Evolutionary conservation across 2,888 invertebrate genomes (phyloP), one percentile per base, ranked within the genome.

Genomic region (Lasioglossum malachurum): DNA sequence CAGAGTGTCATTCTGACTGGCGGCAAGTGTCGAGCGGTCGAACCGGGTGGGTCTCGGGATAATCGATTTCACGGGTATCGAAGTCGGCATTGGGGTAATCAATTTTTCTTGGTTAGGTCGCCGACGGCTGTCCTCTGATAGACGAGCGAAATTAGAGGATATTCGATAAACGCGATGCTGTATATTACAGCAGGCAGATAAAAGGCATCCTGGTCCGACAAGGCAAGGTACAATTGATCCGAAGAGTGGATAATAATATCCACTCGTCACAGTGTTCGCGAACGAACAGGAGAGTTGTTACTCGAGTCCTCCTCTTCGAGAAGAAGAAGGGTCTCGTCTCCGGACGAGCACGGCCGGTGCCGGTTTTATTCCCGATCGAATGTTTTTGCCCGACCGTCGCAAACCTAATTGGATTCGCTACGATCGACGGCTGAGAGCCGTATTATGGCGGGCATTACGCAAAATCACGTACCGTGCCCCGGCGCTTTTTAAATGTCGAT

Each of bases 351-450:
- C 80, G 76, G 82, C 88, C 85, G 80, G 87, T 91, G 92, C 91
- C 90, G 92, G 91, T 93, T 90, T 78, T 93, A 93, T 93, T 92
- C 91, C 90, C 88, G 92, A 93, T 93, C 93, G 91, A 93, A 92
- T 90, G 91, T 93, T 93, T 93, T 93, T 93, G 91, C 91, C 75
- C 78, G 76, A 85, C 91, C 91, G 90, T 92, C 88, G 92, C 92
- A 91, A 90, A 91, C 91, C 91, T 92, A 92, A 93, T 93, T 93
- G 92, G 92, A 92, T 92, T 92, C 88, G 89, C 90, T 88, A 87
- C 86, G 87, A 91, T 83, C 84, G 88, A 77, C 86, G 44, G 38
- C 75, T 53, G 75, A 35, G 78, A 84, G 84, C 87, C 78, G 83
- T 82, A 76, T 46, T 57, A 75, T 49, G 53, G 57, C 57, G 41